A percentile compares a stretch with the other conserved stretches of the same genome.
phyloP scores from a whole-genome alignment of 2,888 invertebrate species.

The Chaetogeoica ovagalla region DNA sequence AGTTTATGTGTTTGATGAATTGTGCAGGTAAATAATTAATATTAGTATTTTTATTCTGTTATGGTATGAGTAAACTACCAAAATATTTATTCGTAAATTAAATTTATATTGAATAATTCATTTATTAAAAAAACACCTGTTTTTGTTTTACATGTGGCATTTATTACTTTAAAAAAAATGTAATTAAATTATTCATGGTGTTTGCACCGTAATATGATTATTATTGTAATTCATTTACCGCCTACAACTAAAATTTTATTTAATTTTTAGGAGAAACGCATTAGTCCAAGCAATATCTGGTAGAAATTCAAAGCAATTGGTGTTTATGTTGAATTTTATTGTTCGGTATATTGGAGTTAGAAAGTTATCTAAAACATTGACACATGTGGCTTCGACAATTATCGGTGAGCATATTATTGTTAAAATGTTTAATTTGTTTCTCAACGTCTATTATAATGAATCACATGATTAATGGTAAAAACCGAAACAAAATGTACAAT shows the following conservation, averaged over 20 bases:
- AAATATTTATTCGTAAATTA: too few relatives aligned
- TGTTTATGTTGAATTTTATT: slow-evolving; percentile 75
- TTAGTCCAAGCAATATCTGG: slow-evolving; percentile 76
- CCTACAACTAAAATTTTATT: background rate
- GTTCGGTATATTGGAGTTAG: slow-evolving; percentile 72
- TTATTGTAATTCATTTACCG: background rate
- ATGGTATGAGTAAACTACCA: too few relatives aligned
- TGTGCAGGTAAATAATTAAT: slow-evolving; percentile 64
- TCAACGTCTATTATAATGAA: too few relatives aligned
- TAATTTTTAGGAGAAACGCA: slow-evolving; percentile 68
- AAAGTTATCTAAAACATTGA: slow-evolving; percentile 73
- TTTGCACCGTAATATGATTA: background rate
- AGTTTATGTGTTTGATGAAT: slow-evolving; percentile 80
- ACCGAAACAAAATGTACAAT: too few relatives aligned
- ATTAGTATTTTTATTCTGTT: background rate
- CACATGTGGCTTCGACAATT: slow-evolving; percentile 74
- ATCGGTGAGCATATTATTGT: slow-evolving; percentile 63
- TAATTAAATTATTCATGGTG: background rate
- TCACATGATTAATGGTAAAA: too few relatives aligned
- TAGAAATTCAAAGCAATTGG: slow-evolving; percentile 69
- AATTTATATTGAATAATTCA: too few relatives aligned
- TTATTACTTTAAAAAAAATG: background rate
- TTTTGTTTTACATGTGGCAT: background rate
- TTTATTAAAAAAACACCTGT: too few relatives aligned
- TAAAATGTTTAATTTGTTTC: background rate